A percentile compares a stretch with the other conserved stretches of the same genome.
Evolutionary conservation across 1,140 invertebrate genomes (phyloP).

Genomic region (Anthonomus grandis): DNA sequence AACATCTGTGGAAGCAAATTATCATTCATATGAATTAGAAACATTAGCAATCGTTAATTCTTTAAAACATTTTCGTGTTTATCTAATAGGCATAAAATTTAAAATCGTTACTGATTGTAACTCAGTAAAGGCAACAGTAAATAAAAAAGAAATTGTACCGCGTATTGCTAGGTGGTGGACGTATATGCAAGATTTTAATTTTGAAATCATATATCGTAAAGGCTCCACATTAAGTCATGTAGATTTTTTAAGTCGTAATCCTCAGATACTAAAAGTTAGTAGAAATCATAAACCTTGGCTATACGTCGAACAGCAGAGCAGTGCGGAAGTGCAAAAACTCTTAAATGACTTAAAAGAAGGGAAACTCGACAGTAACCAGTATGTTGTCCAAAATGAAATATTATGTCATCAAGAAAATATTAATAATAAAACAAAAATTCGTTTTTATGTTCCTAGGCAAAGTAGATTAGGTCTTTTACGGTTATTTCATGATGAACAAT

Average conservation of each 20-base stretch:
- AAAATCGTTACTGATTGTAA: slow-evolving; percentile 45
- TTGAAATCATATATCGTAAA: neutral
- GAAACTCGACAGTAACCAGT: neutral
- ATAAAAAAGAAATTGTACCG: slow-evolving; percentile 45
- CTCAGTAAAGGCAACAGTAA: slow-evolving; percentile 42
- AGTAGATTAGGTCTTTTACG: too few relatives aligned
- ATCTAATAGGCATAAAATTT: slow-evolving; percentile 44
- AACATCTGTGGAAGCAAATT: slow-evolving; percentile 17
- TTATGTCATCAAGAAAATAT: neutral
- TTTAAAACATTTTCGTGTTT: slow-evolving; percentile 44
- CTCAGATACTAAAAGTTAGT: too few relatives aligned
- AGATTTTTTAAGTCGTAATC: neutral
- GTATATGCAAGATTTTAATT: neutral
- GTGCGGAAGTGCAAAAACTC: neutral
- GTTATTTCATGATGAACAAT: too few relatives aligned
- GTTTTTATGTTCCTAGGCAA: neutral
- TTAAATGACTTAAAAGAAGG: neutral
- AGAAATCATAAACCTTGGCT: too few relatives aligned
- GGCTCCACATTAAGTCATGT: neutral
- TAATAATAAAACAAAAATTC: neutral
- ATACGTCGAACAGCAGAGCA: too few relatives aligned
- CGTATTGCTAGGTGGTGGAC: slow-evolving; percentile 45
- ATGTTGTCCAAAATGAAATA: neutral
- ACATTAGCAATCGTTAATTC: slow-evolving; percentile 37
- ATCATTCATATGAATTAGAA: slow-evolving; percentile 26